These are phyloP conservation scores for Gerosis bhagava DNA, from an alignment of 2,888 invertebrate genomes.

Conservation along the genomic window DNA sequence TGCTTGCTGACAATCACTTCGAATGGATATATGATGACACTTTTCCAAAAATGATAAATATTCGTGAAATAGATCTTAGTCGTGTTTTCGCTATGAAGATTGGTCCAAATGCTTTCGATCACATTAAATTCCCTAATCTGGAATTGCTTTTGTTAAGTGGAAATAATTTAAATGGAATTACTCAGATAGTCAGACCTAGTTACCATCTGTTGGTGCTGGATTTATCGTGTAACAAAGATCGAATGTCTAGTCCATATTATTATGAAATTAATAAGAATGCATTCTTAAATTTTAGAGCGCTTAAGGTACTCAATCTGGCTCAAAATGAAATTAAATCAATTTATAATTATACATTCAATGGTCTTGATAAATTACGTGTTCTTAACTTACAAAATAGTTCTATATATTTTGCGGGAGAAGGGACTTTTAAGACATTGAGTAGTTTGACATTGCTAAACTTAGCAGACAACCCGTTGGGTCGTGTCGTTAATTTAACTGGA, in stretches of 20 bases:
- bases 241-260: constrained; percentile 55
- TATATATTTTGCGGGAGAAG: constrained; percentile 63
- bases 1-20: constrained; percentile 76
- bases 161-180: constrained; percentile 73
- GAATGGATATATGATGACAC: constrained; percentile 65
- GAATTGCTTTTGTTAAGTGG: constrained; percentile 68
- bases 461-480: constrained; percentile 70
- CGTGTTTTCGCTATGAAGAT: constrained; percentile 71
- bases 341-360: constrained; percentile 67
- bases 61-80: constrained; percentile 77
- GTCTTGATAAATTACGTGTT: constrained; percentile 63
- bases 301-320: constrained; percentile 71
- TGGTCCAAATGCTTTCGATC: constrained; percentile 64
- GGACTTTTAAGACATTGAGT: constrained; percentile 61
- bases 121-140: constrained; percentile 67
- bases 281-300: constrained; percentile 64
- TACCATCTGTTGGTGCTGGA: constrained; percentile 64
- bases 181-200: constrained; percentile 62
- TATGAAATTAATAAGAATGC: constrained; percentile 68
- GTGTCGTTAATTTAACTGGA: constrained; percentile 55
- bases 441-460: constrained; percentile 69
- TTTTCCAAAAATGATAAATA: constrained; percentile 77
- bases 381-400: constrained; percentile 74
- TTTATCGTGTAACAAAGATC: constrained; percentile 70
- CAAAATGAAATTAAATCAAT: constrained; percentile 74